Evolutionary conservation across 2,113 vertebrate genomes (phyloP), one percentile per base, ranked within the genome.

Genomic region (Cephalopterus ornatus): DNA sequence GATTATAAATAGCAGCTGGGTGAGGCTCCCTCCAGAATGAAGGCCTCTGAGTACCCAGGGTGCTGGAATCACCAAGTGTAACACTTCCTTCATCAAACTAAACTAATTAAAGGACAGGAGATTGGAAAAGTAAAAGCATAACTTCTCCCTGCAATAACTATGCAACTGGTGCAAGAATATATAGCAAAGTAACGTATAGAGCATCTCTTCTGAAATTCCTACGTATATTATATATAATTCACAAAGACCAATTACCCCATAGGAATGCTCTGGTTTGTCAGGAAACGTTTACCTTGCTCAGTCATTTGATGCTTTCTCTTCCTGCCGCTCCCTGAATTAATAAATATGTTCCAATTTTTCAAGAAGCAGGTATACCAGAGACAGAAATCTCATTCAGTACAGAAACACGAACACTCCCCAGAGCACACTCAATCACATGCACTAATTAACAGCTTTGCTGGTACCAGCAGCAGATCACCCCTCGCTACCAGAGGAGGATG

Each of bases 381-480:
- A 80, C 63, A 79, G 61, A 67, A 86, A 93, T 86, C 76, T 85
- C 90, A 88, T 92, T 93, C 92, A 84, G 82, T 46, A 37, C 52
- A 70, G 90, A 77, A 85, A 77, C 70, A 84, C 0, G 4, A 88
- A 30, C 0, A 0, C 20, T 95, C 93, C 96, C 96, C 70, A 91
- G 92, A 96, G 95, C 90, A 78, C 72, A 42, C 53, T 96, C 85
- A 32, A 96, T 96, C 96, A 95, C 92, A 90, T 8, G 85, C 96
- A 91, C 95, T 94, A 94, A 97, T 96, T 96, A 97, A 96, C 93
- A 93, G 92, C 79, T 74, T 92, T 80, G 68, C 92, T 90, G 76
- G 58, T 95, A 95, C 86, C 80, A 88, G 85, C 95, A 92, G 75
- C 23, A 3, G 15, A 59, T 52, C 9, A 5, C 93, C 88, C 85